Base-by-base conservation (phyloP, 2,797 vertebrate species). In the Rallus crepitans region DNA sequence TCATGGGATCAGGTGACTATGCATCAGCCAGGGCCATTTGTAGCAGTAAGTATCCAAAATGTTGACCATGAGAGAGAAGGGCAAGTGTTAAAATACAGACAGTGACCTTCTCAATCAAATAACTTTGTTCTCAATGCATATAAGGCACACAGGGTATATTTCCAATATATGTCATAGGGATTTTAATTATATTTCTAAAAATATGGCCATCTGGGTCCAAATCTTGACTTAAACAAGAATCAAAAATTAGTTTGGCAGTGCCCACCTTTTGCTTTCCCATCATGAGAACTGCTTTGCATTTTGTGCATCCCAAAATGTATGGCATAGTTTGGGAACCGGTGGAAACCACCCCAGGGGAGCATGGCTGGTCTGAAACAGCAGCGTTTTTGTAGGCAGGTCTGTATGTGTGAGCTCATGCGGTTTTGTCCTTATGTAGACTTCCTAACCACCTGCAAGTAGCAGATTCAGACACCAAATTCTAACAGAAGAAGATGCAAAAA, bases 201-300 rank as follows among this genome's bases (percentile, higher is more conserved):
- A 24, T 88, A 65, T 69, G 40, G 3, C 56, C 60, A 66, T 66
- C 0, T 64, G 0, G 15, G 18, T 72, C 17, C 39, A 79, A 76
- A 77, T 57, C 48, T 84, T 79, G 70, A 52, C 78, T 92, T 86
- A 68, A 95, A 57, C 0, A 2, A 68, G 45, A 90, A 69, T 50
- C 11, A 94, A 59, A 94, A 91, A 85, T 83, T 7, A 91, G 78
- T 83, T 68, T 85, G 64, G 60, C 56, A 64, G 39, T 39, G 33
- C 53, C 28, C 6, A 9, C 17, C 15, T 79, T 25, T 55, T 73
- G 25, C 33, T 87, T 89, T 89, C 31, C 16, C 12, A n/a, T 56
- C 9, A 23, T 0, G 3, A 89, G 40, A 66, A 52, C 50, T 1
- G 2, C 24, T 76, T 42, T 50, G 76, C 2, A 0, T 66, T 48